Base-by-base conservation (phyloP, 1,140 invertebrate genomes). In the Alviniconcha marisindica region DNA sequence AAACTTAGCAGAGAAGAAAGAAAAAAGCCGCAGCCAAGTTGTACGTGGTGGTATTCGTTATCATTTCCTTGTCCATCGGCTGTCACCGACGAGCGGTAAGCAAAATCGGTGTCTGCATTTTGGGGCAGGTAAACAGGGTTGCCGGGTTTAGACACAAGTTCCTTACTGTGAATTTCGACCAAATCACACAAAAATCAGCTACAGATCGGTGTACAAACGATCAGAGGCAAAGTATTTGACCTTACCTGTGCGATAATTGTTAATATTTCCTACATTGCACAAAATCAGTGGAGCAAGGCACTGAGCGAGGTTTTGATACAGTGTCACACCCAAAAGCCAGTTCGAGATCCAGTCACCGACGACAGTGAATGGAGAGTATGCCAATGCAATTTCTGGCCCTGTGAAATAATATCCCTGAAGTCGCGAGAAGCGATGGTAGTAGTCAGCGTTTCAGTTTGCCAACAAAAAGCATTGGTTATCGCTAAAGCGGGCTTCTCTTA, bases 261-360 rank as follows among this genome's bases (percentile, higher is more conserved):
- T 15, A 33, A 71, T 71, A 71, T 31, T 71, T 36, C 69, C 44
- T 51, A 76, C 73, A 76, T 76, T 76, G 40, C 73, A 54, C 44
- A 76, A 12, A 48, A 76, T 33, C 40, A 42, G 40, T 28, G 38
- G 51, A 10, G 44, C 40, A 51, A 76, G 31, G n/a, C 73, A 51
- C 42, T 42, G 24, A 24, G 42, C 69, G 10, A 76, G 24, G 33
- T 14, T 54, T 54, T 76, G 73, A 51, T 54, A 76, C 42, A 54
- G 73, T 76, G 73, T 76, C 73, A 76, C 73, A 76, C 73, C 73
- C 73, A 76, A 76, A 76, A 76, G 73, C 73, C 44, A 31, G 44
- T 76, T 76, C 44, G 44, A 28, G 28, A 76, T 31, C 73, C 73
- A 51, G 44, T 51, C 42, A 48, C 44, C 40, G 73, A 71, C 69